Evolutionary conservation across 2,888 invertebrate genomes (phyloP), one percentile per base, ranked within the genome.

Genomic region (Philereme vetulata): DNA sequence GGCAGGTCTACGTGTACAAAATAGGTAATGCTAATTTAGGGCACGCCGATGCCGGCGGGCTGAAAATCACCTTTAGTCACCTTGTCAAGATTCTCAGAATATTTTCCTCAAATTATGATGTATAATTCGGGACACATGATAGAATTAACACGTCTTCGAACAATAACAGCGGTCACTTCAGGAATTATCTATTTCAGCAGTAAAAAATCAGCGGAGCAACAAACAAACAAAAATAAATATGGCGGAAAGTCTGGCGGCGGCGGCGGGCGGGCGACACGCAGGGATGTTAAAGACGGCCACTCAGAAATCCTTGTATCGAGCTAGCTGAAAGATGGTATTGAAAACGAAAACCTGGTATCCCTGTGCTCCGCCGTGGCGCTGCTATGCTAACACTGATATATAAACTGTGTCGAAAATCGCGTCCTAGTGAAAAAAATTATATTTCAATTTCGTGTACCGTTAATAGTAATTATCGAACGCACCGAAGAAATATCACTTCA

Each of bases 191-290:
- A 36, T 8, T 36, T 5, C 3, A 8, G 5, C 8, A 7, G n/a
- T 4, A 8, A 9, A 40, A 40, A 40, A 67, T 65, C 65, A 64
- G 63, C 57, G 58, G 51, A 57, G 40, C 21, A 49, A 38, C 33
- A 50, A 56, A 36, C 38, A 52, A 49, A 44, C 47, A 34, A 51
- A n/a, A 56, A 59, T 54, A 61, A 56, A 59, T 56, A 66, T 62
- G 65, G 55, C 65, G 62, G 56, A 40, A 8, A n/a, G n/a, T n/a
- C n/a, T n/a, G n/a, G 0, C 43, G 10, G 8, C 11, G 42, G 7
- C 35, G 35, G 35, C 35, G n/a, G n/a, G n/a, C n/a, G n/a, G n/a
- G n/a, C n/a, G n/a, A n/a, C n/a, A n/a, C n/a, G n/a, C n/a, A n/a
- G n/a, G n/a, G n/a, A n/a, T n/a, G n/a, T n/a, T n/a, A n/a, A n/a